A percentile compares a stretch with the other conserved stretches of the same genome.
phyloP scores from a whole-genome alignment of 2,888 invertebrate genomes.

The Podabrus alpinus region DNA sequence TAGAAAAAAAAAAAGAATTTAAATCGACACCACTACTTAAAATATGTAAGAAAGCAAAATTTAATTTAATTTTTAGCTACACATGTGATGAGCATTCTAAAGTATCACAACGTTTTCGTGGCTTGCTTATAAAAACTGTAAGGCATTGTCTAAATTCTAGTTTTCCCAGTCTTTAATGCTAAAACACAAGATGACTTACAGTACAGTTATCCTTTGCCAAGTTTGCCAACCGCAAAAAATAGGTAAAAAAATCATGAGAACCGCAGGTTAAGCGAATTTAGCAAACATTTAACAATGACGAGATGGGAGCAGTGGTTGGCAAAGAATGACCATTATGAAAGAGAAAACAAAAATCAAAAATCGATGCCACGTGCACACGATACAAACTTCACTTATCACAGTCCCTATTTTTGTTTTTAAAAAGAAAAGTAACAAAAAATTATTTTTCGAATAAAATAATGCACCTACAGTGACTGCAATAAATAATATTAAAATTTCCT shows the following conservation, averaged over 20 bases:
- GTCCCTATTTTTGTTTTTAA: constrained; percentile 45
- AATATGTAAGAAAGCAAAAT: background rate
- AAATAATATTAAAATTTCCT: constrained; percentile 24
- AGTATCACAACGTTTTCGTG: constrained; percentile 48
- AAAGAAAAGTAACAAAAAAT: constrained; percentile 11
- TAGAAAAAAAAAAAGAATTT: background rate
- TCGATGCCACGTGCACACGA: constrained; percentile 11
- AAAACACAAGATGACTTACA: constrained; percentile 1
- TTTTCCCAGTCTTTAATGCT: constrained; percentile 12
- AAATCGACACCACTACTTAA: background rate
- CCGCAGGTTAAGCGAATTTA: too few species aligned
- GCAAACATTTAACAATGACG: too few species aligned
- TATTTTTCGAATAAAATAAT: constrained; percentile 11
- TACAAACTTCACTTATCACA: constrained; percentile 45
- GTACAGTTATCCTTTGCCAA: background rate
- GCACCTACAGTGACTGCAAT: constrained; percentile 25
- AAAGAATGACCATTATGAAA: background rate
- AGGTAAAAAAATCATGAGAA: background rate
- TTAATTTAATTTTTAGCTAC: constrained; percentile 38
- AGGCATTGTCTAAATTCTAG: constrained; percentile 13
- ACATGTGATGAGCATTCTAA: constrained; percentile 51
- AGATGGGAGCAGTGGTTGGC: background rate
- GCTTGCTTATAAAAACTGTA: constrained; percentile 13
- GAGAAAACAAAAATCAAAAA: background rate
- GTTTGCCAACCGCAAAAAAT: background rate